Conservation (phyloP, 2,113 vertebrate genomes). For the Corynorhinus townsendii region DNA sequence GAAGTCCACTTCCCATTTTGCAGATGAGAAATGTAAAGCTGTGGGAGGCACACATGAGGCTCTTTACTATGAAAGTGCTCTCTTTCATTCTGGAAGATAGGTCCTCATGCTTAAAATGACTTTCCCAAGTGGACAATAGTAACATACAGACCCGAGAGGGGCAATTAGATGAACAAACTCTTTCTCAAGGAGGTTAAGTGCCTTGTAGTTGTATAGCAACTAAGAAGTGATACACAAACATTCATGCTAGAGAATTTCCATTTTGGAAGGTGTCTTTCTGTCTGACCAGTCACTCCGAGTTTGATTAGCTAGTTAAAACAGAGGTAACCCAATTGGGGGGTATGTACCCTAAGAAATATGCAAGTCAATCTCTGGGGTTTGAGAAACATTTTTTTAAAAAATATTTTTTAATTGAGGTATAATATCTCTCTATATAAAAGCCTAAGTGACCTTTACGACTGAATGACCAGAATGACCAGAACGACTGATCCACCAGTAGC, state of each 20-base stretch:
- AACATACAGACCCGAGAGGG: background rate
- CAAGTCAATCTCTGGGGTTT: background rate
- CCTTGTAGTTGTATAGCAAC: conserved; percentile 36
- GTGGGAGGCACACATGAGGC: background rate
- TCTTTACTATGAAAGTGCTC: background rate
- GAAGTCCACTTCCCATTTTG: background rate
- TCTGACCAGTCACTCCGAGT: conserved; percentile 3
- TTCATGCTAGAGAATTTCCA: conserved; percentile 15
- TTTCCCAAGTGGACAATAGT: background rate
- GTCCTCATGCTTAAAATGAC: background rate
- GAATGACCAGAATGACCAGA: no score
- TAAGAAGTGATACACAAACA: background rate
- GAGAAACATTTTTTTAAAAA: conserved; percentile 17
- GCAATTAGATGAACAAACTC: background rate
- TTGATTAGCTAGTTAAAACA: conserved; percentile 49
- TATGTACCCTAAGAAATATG: background rate
- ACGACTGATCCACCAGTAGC: no score
- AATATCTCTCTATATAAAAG: background rate
- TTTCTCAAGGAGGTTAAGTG: background rate
- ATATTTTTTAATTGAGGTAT: background rate
- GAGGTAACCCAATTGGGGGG: background rate
- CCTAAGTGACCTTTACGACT: no score
- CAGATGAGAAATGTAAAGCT: background rate
- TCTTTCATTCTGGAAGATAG: background rate
- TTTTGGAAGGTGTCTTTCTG: background rate